These are phyloP conservation scores for Antigone vipio DNA, from an alignment of 2,113 vertebrate genomes.

Conservation along the genomic window DNA sequence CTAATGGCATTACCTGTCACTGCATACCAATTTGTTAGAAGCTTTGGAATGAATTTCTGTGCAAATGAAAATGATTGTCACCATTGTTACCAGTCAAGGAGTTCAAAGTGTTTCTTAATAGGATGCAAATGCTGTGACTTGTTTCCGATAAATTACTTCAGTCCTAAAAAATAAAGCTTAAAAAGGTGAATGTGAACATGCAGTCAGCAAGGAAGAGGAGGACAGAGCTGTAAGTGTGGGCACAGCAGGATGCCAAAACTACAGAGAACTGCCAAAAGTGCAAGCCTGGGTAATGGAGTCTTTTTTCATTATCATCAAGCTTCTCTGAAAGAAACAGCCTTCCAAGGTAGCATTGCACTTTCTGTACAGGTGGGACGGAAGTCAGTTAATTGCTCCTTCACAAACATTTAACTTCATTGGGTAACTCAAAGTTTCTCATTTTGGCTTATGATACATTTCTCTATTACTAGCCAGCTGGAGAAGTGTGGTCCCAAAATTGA, in stretches of 20 bases:
- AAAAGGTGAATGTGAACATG: not conserved
- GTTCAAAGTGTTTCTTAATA: constrained; percentile 1
- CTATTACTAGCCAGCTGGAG: not conserved
- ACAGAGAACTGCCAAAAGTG: not conserved
- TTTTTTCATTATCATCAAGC: not conserved
- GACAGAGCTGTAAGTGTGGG: not conserved
- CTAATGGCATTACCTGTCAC: constrained; percentile 44
- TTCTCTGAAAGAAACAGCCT: not conserved
- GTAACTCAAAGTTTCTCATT: not conserved
- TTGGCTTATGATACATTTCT: not conserved
- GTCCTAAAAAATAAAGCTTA: not conserved
- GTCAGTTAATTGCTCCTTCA: not conserved
- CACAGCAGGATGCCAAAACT: not conserved
- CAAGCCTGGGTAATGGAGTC: not conserved
- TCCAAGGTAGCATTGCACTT: not conserved
- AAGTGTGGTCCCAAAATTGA: not conserved
- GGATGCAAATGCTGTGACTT: not conserved
- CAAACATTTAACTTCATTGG: not conserved
- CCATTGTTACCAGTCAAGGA: not conserved
- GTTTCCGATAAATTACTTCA: constrained; percentile 3
- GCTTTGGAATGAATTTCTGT: constrained; percentile 8
- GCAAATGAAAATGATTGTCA: constrained; percentile 23
- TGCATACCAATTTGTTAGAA: not conserved
- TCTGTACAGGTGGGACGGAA: not conserved
- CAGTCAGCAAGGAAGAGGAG: not conserved